Conservation (phyloP, 2,113 vertebrate species). For the Patagioenas fasciata region DNA sequence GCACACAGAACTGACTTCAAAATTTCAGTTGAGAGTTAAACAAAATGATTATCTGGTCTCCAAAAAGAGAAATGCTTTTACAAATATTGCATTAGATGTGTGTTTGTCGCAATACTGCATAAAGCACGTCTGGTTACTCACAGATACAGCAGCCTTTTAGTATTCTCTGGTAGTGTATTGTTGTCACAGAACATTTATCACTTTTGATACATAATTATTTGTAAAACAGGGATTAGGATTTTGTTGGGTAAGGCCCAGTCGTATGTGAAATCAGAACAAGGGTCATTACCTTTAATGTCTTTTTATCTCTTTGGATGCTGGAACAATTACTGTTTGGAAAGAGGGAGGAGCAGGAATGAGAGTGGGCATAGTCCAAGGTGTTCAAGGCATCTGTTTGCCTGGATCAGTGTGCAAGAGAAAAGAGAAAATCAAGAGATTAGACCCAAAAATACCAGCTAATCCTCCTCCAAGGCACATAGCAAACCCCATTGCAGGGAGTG, state of each 20-base stretch:
- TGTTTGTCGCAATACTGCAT: neutral
- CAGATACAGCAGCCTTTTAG: neutral
- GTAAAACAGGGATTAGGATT: slow-evolving; percentile 36
- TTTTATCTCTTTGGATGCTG: slow-evolving; percentile 35
- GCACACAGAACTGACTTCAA: neutral
- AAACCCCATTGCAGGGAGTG: neutral
- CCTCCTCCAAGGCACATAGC: neutral
- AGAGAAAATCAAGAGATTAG: neutral
- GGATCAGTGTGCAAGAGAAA: neutral
- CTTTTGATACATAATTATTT: slow-evolving; percentile 48
- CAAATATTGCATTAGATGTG: neutral
- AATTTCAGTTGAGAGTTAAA: neutral
- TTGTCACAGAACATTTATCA: slow-evolving; percentile 52
- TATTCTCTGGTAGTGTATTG: neutral
- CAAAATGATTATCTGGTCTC: neutral
- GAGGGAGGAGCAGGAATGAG: neutral
- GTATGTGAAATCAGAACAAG: slow-evolving; percentile 36
- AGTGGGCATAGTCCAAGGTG: slow-evolving; percentile 32
- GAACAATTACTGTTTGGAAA: slow-evolving; percentile 23
- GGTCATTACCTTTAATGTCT: slow-evolving; percentile 56
- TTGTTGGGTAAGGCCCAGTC: slow-evolving; percentile 40
- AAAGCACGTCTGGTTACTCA: neutral
- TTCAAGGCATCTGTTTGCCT: neutral
- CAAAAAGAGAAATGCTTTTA: neutral
- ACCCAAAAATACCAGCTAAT: neutral